Conservation (phyloP, 2,888 invertebrate genomes). For the Ophraella communa region DNA sequence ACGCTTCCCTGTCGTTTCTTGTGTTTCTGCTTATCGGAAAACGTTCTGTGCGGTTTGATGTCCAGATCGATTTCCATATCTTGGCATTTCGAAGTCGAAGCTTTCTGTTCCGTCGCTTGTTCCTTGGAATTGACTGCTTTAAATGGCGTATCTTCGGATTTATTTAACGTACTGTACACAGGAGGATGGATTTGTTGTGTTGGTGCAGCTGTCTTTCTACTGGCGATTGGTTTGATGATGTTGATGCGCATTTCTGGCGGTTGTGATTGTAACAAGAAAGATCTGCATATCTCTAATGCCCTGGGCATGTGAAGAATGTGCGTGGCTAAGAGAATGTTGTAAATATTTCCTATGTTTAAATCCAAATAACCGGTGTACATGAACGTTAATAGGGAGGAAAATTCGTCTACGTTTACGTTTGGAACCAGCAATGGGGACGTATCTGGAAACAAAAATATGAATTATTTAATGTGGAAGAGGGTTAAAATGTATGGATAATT, state of each 20-base stretch:
- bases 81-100: conserved; percentile 43
- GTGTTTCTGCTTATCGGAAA: conserved; percentile 33
- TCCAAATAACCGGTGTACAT: conserved; percentile 79
- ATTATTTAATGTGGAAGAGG: no score
- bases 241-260: conserved; percentile 36
- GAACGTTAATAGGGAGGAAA: conserved; percentile 73
- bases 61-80: conserved; percentile 19
- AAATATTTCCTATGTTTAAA: conserved; percentile 73
- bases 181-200: conserved; percentile 39
- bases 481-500: no score
- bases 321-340: conserved; percentile 73
- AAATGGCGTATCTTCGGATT: conserved; percentile 56
- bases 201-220: conserved; percentile 45
- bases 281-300: conserved; percentile 72
- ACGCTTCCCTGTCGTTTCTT: conserved; percentile 30
- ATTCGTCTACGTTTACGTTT: conserved; percentile 67
- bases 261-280: conserved; percentile 66
- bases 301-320: conserved; percentile 77
- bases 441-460: conserved; percentile 48
- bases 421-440: conserved; percentile 60
- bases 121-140: conserved; percentile 37
- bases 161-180: conserved; percentile 44
- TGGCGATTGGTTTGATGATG: conserved; percentile 36
- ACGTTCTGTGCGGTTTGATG: conserved; percentile 33
- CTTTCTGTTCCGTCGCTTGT: conserved; percentile 31